Conservation (phyloP, 92 coral and sea anemone species). For the Epizoanthus scotinus region DNA sequence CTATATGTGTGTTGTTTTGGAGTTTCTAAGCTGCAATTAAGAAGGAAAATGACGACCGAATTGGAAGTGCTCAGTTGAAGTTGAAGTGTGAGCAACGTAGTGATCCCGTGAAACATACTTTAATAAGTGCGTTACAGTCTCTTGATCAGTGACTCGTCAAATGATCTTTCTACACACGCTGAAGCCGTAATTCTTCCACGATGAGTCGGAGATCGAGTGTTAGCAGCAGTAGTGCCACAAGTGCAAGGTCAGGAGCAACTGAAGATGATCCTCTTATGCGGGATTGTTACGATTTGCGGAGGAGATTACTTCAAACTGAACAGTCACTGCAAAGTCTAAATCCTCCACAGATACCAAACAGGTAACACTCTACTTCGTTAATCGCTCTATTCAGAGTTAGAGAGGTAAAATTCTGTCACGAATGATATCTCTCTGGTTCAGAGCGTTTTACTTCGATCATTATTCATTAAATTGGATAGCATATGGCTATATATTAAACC, state of each 20-base stretch:
- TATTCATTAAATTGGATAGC: too few relatives aligned
- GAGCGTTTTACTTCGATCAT: not conserved
- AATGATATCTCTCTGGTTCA: not conserved
- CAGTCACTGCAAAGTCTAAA: constrained; percentile 95
- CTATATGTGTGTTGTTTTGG: not conserved
- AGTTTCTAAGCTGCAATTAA: not conserved
- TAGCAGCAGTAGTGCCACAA: constrained; percentile 83
- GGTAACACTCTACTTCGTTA: constrained; percentile 41
- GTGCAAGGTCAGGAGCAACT: constrained; percentile 79
- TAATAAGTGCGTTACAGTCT: not conserved
- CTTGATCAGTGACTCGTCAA: constrained; percentile 24
- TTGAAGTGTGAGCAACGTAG: not conserved
- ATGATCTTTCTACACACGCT: constrained; percentile 3
- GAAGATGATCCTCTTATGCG: constrained; percentile 97
- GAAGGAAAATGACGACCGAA: not conserved
- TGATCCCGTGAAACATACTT: not conserved
- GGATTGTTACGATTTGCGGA: constrained; percentile 92
- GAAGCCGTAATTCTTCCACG: constrained; percentile 33
- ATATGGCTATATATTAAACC: too few relatives aligned
- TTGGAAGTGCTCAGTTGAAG: constrained; percentile 15
- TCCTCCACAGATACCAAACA: constrained; percentile 75
- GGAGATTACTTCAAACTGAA: constrained; percentile 94
- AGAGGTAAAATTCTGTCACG: not conserved
- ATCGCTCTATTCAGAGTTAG: not conserved
- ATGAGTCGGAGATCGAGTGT: constrained; percentile 99